phyloP scores from a whole-genome alignment of 2,888 invertebrate species.

The Volucella inanis region DNA sequence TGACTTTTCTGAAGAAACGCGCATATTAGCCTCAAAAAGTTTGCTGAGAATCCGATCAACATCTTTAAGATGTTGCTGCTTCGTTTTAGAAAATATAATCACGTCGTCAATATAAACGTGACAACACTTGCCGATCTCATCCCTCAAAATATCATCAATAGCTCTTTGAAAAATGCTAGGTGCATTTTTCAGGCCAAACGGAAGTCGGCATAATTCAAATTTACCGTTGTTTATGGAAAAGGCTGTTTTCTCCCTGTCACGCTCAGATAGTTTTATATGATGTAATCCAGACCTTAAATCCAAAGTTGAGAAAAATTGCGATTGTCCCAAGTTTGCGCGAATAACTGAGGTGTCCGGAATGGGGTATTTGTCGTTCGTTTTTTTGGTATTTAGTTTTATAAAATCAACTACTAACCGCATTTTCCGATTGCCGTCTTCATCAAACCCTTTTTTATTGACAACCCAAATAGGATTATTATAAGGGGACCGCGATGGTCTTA shows the following conservation, averaged over 20 bases:
- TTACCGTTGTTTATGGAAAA: conserved; percentile 54
- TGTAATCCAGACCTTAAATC: conserved; percentile 71
- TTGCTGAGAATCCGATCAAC: conserved; percentile 14
- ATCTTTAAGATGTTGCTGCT: conserved; percentile 37
- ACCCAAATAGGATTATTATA: conserved; percentile 45
- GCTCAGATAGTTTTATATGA: conserved; percentile 56
- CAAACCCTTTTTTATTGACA: conserved; percentile 56
- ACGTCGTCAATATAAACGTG: conserved; percentile 72
- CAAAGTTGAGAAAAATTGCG: conserved; percentile 57
- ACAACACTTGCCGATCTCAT: conserved; percentile 66
- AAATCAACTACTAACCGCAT: conserved; percentile 67
- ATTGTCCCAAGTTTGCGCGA: conserved; percentile 55
- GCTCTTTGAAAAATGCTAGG: conserved; percentile 49
- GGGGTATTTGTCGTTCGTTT: conserved; percentile 59
- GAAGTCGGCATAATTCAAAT: conserved; percentile 37
- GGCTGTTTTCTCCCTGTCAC: conserved; percentile 65
- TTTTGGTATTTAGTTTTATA: conserved; percentile 67
- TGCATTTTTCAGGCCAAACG: conserved; percentile 45
- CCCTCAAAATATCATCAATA: conserved; percentile 70
- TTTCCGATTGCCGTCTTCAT: conserved; percentile 46
- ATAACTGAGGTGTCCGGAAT: conserved; percentile 59
- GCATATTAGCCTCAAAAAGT: conserved; percentile 38
- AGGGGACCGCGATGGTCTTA: conserved; percentile 55
- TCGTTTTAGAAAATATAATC: conserved; percentile 46
- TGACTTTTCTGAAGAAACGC: neutral